phyloP scores from a whole-genome alignment of 2,113 vertebrate species.

The Toxotes jaculatrix region DNA sequence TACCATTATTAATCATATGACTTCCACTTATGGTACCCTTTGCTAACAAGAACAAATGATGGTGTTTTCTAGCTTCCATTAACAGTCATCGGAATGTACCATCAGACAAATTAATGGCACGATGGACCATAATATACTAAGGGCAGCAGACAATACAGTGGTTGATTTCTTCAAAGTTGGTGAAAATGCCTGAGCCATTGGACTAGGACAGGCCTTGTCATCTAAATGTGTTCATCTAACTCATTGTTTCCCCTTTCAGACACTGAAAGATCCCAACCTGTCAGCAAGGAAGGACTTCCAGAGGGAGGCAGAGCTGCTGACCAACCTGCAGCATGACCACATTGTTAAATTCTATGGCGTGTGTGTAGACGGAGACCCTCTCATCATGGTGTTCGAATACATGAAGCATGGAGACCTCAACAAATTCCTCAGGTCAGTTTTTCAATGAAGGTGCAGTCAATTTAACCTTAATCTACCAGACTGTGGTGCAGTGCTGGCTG shows the following conservation, averaged over 20 bases:
- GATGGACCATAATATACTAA: not conserved
- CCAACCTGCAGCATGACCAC: conserved; percentile 97
- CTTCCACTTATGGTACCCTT: too few relatives aligned
- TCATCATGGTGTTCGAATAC: conserved; percentile 99
- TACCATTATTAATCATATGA: too few relatives aligned
- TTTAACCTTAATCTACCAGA: not conserved
- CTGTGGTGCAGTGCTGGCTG: not conserved
- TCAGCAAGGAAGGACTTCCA: conserved; percentile 98
- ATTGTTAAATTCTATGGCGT: conserved; percentile 98
- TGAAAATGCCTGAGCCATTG: not conserved
- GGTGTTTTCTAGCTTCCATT: too few relatives aligned
- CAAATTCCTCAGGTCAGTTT: conserved; percentile 93
- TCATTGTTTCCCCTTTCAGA: conserved; percentile 79
- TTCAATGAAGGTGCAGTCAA: conserved; percentile 1
- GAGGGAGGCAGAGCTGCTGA: conserved; percentile 96
- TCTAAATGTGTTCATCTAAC: not conserved
- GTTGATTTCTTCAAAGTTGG: not conserved
- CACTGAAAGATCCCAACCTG: conserved; percentile 95
- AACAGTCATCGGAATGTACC: too few relatives aligned
- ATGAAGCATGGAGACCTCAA: conserved; percentile 99
- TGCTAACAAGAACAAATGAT: too few relatives aligned
- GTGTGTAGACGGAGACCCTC: conserved; percentile 95
- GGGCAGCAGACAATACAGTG: too few relatives aligned
- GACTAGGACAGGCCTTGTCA: not conserved
- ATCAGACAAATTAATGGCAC: too few relatives aligned